Evolutionary conservation across 92 coral and sea anemone species (phyloP).

Genomic region (Nematostella vectensis): DNA sequence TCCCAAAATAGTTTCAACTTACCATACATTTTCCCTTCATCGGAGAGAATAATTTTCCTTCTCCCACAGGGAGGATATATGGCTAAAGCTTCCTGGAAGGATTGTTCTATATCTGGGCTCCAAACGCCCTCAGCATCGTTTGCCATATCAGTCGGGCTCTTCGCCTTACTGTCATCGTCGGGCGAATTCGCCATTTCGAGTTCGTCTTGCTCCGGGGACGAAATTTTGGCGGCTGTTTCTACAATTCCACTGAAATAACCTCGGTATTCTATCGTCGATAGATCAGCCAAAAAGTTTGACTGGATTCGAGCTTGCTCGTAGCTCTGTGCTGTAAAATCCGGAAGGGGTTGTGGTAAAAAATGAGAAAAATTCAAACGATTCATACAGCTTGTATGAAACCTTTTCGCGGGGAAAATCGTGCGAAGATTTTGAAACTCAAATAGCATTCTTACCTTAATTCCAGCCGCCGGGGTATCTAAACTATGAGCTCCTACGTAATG

Average conservation of each 20-base stretch:
- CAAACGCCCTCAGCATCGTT: conserved; percentile 99
- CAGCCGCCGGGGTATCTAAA: background rate
- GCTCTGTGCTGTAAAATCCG: no score
- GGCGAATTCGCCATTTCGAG: conserved; percentile 85
- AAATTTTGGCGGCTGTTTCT: conserved; percentile 58
- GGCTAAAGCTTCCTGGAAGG: conserved; percentile 97
- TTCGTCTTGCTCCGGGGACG: conserved; percentile 73
- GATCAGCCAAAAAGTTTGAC: no score
- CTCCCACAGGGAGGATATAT: conserved; percentile 99
- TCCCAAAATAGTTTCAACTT: conserved; percentile 24
- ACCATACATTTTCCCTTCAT: conserved; percentile 99
- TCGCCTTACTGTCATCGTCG: conserved; percentile 87
- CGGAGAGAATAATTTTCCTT: conserved; percentile 93
- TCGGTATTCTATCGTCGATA: conserved; percentile 12
- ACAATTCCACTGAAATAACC: conserved; percentile 20
- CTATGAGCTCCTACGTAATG: background rate
- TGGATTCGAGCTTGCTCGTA: no score
- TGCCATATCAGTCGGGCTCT: conserved; percentile 99
- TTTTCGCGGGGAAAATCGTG: conserved; percentile 73
- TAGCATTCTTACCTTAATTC: background rate
- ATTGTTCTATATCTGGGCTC: conserved; percentile 98
- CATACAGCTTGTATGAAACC: conserved; percentile 53
- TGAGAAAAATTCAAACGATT: conserved; percentile 99
- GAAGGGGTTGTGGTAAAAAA: conserved; percentile 93
- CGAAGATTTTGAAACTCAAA: conserved; percentile 13